These are phyloP conservation scores for Macaria notata DNA, from an alignment of 2,888 invertebrate species.

Conservation along the genomic window DNA sequence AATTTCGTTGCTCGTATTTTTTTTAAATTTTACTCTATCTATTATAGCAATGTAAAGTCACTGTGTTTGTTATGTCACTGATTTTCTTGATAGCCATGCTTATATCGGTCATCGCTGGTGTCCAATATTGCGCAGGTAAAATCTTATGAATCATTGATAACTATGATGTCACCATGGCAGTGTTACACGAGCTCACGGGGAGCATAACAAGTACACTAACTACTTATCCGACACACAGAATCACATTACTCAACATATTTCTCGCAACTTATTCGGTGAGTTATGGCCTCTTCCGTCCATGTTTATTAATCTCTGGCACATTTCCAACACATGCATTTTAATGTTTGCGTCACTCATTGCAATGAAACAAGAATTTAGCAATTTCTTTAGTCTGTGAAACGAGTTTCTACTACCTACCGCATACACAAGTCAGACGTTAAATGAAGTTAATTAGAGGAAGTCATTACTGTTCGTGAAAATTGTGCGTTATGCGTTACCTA, in stretches of 20 bases:
- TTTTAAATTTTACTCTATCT: no score
- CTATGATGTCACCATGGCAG: conserved; percentile 48
- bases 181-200: conserved; percentile 28
- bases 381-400: conserved; percentile 15
- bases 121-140: conserved; percentile 32
- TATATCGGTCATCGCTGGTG: conserved; percentile 29
- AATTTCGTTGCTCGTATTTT: no score
- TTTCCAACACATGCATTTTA: conserved; percentile 6
- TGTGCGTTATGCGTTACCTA: not conserved
- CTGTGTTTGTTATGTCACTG: not conserved
- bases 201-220: conserved; percentile 28
- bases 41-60: no score
- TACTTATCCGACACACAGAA: not conserved
- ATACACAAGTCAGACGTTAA: conserved; percentile 18
- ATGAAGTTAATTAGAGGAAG: conserved; percentile 18
- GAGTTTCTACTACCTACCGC: conserved; percentile 17
- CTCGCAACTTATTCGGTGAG: not conserved
- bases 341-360: conserved; percentile 16
- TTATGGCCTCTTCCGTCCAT: not conserved
- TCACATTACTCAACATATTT: conserved; percentile 4
- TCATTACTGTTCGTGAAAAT: conserved; percentile 4
- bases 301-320: conserved; percentile 2
- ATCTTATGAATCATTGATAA: conserved; percentile 57
- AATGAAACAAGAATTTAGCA: conserved; percentile 13
- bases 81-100: conserved; percentile 5